Evolutionary conservation across 2,113 vertebrate species (phyloP).

Genomic region (Merops nubicus): DNA sequence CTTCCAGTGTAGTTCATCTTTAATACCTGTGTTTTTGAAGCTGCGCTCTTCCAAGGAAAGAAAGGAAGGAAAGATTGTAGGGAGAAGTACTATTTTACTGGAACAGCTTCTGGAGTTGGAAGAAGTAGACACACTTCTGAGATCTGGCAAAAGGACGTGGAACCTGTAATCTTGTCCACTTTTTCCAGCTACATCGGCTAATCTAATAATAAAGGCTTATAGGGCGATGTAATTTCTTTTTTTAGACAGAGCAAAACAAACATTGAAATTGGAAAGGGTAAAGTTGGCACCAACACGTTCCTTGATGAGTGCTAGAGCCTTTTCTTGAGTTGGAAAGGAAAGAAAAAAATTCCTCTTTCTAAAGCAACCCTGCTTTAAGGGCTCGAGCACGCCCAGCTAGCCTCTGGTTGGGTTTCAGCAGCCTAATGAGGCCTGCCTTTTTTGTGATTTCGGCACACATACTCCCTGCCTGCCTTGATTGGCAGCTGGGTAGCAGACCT

Average conservation of each 20-base stretch:
- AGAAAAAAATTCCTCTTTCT: not conserved
- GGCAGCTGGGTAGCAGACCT: constrained; percentile 71
- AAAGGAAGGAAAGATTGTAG: not conserved
- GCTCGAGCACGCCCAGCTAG: constrained; percentile 8
- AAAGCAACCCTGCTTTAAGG: constrained; percentile 12
- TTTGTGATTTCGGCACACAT: constrained; percentile 61
- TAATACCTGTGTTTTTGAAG: not conserved
- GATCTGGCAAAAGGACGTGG: constrained; percentile 7
- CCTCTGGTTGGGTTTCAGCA: constrained; percentile 52
- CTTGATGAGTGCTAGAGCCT: not conserved
- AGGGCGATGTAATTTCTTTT: not conserved
- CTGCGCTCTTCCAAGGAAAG: not conserved
- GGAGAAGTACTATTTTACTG: constrained; percentile 1
- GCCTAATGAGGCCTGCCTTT: constrained; percentile 56
- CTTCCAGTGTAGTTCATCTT: not conserved
- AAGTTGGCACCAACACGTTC: constrained; percentile 21
- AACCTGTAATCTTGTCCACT: constrained; percentile 27
- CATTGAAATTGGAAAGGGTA: constrained; percentile 19
- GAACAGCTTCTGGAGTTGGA: constrained; percentile 8
- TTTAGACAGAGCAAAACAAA: constrained; percentile 54
- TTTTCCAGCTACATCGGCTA: constrained; percentile 56
- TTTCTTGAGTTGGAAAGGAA: constrained; percentile 12
- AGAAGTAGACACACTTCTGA: constrained; percentile 1
- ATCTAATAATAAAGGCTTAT: constrained; percentile 47
- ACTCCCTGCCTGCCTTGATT: constrained; percentile 67